Evolutionary conservation across 2,888 invertebrate genomes (phyloP).

Genomic region (Scaptomyza caliginosa): DNA sequence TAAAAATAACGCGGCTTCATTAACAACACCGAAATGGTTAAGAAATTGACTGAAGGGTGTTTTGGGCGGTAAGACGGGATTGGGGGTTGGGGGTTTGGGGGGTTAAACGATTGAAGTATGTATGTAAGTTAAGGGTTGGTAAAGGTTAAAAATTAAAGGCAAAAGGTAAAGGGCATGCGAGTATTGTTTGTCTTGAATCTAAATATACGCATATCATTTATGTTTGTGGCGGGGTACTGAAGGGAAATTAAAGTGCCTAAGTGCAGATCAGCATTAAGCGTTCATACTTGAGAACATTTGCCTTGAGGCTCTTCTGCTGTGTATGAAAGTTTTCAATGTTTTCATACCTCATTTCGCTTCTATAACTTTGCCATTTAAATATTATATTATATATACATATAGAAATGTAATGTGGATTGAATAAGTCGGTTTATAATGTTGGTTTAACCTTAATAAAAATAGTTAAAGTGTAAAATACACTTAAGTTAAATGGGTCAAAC

Average conservation of each 20-base stretch:
- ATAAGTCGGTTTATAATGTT: too few relatives aligned
- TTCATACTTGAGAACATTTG: neutral
- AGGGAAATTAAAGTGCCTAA: neutral
- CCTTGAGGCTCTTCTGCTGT: neutral
- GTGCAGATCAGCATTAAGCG: neutral
- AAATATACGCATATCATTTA: constrained; percentile 34
- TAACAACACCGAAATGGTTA: constrained; percentile 39
- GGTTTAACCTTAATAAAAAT: neutral
- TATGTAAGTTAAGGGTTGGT: neutral
- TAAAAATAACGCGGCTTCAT: constrained; percentile 61
- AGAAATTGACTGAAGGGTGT: neutral
- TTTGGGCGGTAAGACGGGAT: too few relatives aligned
- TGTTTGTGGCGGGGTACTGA: neutral
- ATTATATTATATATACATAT: too few relatives aligned
- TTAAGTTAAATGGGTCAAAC: neutral
- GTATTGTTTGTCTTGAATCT: constrained; percentile 3
- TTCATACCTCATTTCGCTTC: too few relatives aligned
- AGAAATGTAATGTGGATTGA: too few relatives aligned
- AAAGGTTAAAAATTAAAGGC: neutral
- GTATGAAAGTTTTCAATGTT: neutral
- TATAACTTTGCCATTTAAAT: too few relatives aligned
- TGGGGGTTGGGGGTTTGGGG: neutral
- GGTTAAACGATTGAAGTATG: neutral
- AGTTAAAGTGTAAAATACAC: neutral
- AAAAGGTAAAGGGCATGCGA: neutral